Conservation (phyloP, 2,113 vertebrate species). For the Cyprinus carpio region DNA sequence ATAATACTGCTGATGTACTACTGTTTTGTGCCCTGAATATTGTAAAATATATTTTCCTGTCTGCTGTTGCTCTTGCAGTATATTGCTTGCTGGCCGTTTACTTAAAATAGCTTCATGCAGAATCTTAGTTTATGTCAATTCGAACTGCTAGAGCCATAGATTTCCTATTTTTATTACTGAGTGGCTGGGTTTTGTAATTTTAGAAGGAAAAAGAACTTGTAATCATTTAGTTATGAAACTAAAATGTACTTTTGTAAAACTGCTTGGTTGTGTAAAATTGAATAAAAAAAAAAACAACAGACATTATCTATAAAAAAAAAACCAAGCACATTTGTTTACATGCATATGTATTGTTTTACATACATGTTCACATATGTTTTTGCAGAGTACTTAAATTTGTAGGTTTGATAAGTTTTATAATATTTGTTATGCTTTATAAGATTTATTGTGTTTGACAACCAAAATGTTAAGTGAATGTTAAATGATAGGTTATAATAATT, state of each 20-base stretch:
- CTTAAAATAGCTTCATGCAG: not conserved
- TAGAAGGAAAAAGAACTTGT: not conserved
- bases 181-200: not conserved
- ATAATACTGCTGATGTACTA: not conserved
- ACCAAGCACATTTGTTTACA: not conserved
- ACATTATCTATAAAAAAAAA: too few relatives aligned
- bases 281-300: too few relatives aligned
- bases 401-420: too few relatives aligned
- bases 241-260: not conserved
- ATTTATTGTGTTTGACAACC: not conserved
- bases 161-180: constrained; percentile 7
- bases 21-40: not conserved
- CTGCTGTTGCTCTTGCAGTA: not conserved
- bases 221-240: not conserved
- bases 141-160: not conserved
- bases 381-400: too few relatives aligned
- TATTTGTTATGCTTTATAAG: not conserved
- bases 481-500: not conserved
- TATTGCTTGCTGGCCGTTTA: not conserved
- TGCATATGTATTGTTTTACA: not conserved
- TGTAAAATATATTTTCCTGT: not conserved
- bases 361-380: not conserved
- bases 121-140: constrained; percentile 7
- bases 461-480: not conserved
- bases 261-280: not conserved